Evolutionary conservation across 1,140 invertebrate species (phyloP).

Genomic region (Fopius arisanus): DNA sequence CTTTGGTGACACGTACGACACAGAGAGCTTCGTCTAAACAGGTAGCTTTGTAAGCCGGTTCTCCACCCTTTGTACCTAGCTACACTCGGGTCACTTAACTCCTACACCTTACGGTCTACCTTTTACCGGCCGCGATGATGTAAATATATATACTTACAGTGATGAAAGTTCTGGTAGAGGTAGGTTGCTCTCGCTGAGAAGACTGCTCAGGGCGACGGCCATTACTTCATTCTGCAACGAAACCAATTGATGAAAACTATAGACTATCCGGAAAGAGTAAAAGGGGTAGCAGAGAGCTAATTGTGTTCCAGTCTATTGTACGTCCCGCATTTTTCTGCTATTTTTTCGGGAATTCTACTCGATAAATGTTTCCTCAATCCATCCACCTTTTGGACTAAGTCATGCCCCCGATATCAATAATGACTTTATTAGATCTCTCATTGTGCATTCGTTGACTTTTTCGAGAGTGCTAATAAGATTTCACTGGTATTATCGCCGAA

Average conservation of each 20-base stretch:
- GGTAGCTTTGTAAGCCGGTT: no score
- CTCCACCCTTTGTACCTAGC: no score
- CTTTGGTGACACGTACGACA: no score
- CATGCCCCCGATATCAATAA: background rate
- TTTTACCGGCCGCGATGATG: no score
- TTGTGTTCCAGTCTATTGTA: background rate
- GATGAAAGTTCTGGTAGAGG: constrained; percentile 42
- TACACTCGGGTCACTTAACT: no score
- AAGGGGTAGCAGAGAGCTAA: constrained; percentile 24
- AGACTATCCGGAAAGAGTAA: constrained; percentile 17
- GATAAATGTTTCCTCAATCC: background rate
- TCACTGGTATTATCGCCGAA: no score
- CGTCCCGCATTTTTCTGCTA: constrained; percentile 35
- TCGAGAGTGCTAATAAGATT: no score
- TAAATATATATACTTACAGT: constrained; percentile 49
- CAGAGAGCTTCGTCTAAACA: no score
- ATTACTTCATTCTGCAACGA: constrained; percentile 65
- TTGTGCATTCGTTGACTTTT: no score
- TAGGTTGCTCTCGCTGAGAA: constrained; percentile 54
- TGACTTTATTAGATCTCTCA: no score
- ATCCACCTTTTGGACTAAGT: background rate
- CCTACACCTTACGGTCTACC: no score
- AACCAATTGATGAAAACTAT: constrained; percentile 34
- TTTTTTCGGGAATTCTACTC: background rate
- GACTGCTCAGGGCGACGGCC: constrained; percentile 56